These are phyloP conservation scores for Melinaea marsaeus DNA, from an alignment of 2,888 invertebrate genomes.

Conservation along the genomic window DNA sequence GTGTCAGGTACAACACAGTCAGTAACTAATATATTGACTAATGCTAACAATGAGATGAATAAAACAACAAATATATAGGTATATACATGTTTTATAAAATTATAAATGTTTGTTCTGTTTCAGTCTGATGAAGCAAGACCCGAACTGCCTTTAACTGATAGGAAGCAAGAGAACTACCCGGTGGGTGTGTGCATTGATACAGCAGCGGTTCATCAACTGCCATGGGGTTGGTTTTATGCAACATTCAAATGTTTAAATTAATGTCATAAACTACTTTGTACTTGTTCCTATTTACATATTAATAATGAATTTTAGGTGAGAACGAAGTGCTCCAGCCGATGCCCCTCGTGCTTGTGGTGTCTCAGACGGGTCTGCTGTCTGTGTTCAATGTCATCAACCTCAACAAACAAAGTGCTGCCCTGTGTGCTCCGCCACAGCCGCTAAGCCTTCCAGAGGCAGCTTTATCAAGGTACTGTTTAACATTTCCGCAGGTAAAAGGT, in stretches of 20 bases:
- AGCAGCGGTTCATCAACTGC: conserved; percentile 81
- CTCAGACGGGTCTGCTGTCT: conserved; percentile 86
- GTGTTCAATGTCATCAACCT: conserved; percentile 87
- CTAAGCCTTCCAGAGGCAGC: conserved; percentile 52
- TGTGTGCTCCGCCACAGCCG: conserved; percentile 81
- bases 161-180: conserved; percentile 88
- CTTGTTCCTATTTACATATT: not conserved
- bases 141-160: conserved; percentile 86
- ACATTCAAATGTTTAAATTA: not conserved
- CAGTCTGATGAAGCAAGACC: conserved; percentile 85
- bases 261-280: not conserved
- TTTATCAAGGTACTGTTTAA: conserved; percentile 46
- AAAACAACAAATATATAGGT: no score
- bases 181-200: conserved; percentile 87
- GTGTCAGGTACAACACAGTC: conserved; percentile 73
- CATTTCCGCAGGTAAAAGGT: no score
- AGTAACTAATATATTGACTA: not conserved
- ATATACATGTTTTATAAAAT: no score
- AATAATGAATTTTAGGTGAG: conserved; percentile 66
- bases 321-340: conserved; percentile 82
- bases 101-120: not conserved
- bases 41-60: no score
- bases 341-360: conserved; percentile 87
- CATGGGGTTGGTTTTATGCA: conserved; percentile 74
- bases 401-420: conserved; percentile 72